These are phyloP conservation scores for Rhinoptilus africanus DNA, from an alignment of 2,113 vertebrate genomes.

Conservation along the genomic window DNA sequence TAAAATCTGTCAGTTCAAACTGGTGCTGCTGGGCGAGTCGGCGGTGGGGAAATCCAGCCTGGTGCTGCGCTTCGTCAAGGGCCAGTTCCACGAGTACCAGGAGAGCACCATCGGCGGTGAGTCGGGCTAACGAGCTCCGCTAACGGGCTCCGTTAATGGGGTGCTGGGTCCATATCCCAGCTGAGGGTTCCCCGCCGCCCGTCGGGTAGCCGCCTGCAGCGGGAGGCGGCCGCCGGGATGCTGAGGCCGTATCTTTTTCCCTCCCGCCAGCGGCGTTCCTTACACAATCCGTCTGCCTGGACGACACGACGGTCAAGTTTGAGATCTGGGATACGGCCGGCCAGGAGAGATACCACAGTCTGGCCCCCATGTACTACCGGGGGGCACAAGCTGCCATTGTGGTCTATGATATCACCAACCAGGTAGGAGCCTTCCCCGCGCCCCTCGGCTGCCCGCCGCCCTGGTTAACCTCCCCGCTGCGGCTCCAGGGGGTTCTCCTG, in stretches of 20 bases:
- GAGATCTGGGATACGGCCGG: conserved; percentile 86
- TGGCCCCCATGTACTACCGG: conserved; percentile 83
- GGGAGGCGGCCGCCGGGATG: not conserved
- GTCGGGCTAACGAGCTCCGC: not conserved
- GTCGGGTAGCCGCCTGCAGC: accelerated
- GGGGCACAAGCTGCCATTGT: conserved; percentile 81
- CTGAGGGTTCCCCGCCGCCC: not conserved
- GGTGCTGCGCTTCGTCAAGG: conserved; percentile 79
- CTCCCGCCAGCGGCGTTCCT: conserved; percentile 73
- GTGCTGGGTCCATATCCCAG: no score
- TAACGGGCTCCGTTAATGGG: not conserved
- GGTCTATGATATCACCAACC: conserved; percentile 83
- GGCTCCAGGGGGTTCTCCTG: not conserved
- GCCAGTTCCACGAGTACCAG: conserved; percentile 80
- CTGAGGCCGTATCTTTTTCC: not conserved
- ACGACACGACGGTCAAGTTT: conserved; percentile 83
- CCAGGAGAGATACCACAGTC: conserved; percentile 82
- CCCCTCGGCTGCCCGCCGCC: not conserved
- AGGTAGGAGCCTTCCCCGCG: conserved; percentile 26
- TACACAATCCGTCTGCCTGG: conserved; percentile 82
- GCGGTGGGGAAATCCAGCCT: conserved; percentile 78
- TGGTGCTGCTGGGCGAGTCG: conserved; percentile 79
- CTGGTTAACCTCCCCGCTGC: accelerated
- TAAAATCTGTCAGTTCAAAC: conserved; percentile 80
- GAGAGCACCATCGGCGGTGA: conserved; percentile 80